Percentiles rank a stretch among this genome's conserved stretches.
phyloP scores from a whole-genome alignment of 2,797 vertebrate species.

The Cephalopachus bancanus region DNA sequence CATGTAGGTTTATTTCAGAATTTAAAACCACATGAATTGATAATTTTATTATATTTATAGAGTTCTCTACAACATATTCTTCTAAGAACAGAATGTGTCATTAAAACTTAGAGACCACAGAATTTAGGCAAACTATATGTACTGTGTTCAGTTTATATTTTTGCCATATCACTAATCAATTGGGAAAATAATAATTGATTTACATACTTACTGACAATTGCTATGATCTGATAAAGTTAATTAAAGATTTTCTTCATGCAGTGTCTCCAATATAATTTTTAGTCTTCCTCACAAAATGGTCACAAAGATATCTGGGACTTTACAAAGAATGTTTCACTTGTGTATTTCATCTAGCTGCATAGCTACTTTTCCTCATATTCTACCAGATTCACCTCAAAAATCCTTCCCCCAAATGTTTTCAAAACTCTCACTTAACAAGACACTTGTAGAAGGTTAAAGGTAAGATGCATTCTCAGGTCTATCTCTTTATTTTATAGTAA shows the following conservation, averaged over 20 bases:
- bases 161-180: background rate
- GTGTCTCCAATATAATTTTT: background rate
- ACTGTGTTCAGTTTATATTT: background rate
- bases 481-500: background rate
- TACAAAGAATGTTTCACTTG: slow-evolving; percentile 10
- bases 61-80: background rate
- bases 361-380: background rate
- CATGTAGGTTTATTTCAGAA: background rate
- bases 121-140: background rate
- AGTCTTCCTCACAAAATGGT: background rate
- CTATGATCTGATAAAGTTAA: background rate
- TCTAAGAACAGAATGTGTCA: background rate
- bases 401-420: background rate
- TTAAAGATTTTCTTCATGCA: background rate
- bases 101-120: background rate
- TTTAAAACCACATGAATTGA: slow-evolving; percentile 14
- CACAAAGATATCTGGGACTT: background rate
- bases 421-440: background rate
- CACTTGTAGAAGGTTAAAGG: background rate
- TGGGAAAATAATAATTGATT: slow-evolving; percentile 47
- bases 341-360: background rate
- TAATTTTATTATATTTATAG: background rate
- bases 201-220: background rate
- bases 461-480: background rate
- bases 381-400: background rate